Conservation (phyloP, 2,888 invertebrate species). For the Hololepta plana region DNA sequence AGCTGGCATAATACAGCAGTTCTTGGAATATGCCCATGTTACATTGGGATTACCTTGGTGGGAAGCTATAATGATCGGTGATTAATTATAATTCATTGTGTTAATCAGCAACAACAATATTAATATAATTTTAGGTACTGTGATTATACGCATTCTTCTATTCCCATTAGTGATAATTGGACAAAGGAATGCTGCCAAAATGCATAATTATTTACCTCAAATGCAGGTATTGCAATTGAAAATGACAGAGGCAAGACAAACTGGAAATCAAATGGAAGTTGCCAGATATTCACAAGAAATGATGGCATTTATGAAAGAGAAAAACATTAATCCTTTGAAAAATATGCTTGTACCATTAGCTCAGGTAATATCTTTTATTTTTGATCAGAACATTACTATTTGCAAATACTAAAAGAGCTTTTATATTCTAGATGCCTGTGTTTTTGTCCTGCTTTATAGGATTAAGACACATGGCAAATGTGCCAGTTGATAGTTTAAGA, state of each 20-base stretch:
- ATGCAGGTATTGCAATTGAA: constrained; percentile 64
- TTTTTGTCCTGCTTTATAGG: constrained; percentile 88
- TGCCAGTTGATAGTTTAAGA: constrained; percentile 79
- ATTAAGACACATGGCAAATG: constrained; percentile 70
- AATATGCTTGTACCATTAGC: constrained; percentile 58
- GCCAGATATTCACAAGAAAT: constrained; percentile 61
- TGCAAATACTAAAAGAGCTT: background rate
- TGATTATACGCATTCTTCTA: constrained; percentile 52
- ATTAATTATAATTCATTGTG: constrained; percentile 7
- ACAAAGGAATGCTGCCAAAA: constrained; percentile 62
- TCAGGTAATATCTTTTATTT: constrained; percentile 36
- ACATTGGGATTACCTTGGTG: constrained; percentile 81
- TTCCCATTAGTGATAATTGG: constrained; percentile 74
- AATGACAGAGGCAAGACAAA: constrained; percentile 70
- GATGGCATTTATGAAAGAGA: constrained; percentile 65
- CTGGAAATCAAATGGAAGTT: constrained; percentile 65
- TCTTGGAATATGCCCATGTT: constrained; percentile 72
- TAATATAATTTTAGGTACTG: constrained; percentile 38
- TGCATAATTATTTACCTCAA: constrained; percentile 77
- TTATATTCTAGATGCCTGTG: constrained; percentile 44
- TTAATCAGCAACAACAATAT: no score
- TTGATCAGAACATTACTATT: background rate
- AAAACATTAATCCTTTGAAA: constrained; percentile 63
- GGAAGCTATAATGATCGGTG: constrained; percentile 63
- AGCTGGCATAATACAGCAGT: constrained; percentile 61